phyloP scores from a whole-genome alignment of 2,888 invertebrate species.

The Meta bourneti region DNA sequence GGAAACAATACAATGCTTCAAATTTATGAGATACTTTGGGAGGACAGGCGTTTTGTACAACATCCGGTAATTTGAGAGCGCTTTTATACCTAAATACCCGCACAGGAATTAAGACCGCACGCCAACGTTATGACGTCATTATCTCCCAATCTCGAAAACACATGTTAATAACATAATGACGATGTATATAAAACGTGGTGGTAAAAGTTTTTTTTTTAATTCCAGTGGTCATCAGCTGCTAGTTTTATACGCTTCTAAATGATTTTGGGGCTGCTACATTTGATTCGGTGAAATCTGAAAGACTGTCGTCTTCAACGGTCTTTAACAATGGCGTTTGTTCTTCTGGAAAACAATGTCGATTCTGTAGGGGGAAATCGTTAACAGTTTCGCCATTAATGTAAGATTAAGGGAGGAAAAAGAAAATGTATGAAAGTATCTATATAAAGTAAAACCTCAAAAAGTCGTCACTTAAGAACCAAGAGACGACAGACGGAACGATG shows the following conservation, averaged over 20 bases:
- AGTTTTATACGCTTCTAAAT: slow-evolving; percentile 15
- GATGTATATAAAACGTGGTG: slow-evolving; percentile 1
- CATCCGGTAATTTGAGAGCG: slow-evolving; percentile 28
- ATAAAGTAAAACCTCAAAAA: too few relatives aligned
- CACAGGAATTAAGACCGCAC: slow-evolving; percentile 21
- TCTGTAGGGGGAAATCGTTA: not conserved
- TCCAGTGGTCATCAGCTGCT: not conserved
- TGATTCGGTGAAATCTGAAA: not conserved
- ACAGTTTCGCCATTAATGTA: not conserved
- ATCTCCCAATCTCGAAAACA: slow-evolving; percentile 23
- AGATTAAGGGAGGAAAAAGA: too few relatives aligned
- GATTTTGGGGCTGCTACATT: slow-evolving; percentile 3
- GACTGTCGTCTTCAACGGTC: too few relatives aligned
- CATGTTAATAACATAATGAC: slow-evolving; percentile 5
- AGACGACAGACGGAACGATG: too few relatives aligned
- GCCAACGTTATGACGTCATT: slow-evolving; percentile 1
- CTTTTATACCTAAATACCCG: slow-evolving; percentile 36
- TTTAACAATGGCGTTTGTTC: not conserved
- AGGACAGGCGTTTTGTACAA: slow-evolving; percentile 50
- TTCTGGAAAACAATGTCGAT: not conserved
- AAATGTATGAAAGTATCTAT: too few relatives aligned
- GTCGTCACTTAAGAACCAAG: too few relatives aligned
- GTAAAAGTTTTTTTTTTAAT: not conserved
- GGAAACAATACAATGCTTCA: slow-evolving; percentile 44
- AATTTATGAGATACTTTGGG: slow-evolving; percentile 44